phyloP scores from a whole-genome alignment of 1,140 invertebrate species.

The Caenorhabditis tropicalis region DNA sequence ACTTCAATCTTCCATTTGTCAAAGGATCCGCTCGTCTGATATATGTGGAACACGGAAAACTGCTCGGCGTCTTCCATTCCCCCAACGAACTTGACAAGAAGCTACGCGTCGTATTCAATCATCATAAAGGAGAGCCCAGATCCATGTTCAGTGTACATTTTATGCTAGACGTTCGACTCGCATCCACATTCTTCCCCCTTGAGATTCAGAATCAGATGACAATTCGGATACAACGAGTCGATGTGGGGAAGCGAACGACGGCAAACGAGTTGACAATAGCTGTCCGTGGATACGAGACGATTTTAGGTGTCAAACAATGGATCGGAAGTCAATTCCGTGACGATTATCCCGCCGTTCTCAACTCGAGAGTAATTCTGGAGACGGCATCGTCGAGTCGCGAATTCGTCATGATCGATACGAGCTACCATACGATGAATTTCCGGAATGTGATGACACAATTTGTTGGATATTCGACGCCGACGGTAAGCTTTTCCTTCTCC shows the following conservation, averaged over 20 bases:
- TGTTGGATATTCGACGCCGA: neutral
- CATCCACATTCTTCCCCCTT: neutral
- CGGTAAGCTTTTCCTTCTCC: too few species aligned
- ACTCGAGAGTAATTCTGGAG: neutral
- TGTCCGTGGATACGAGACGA: neutral
- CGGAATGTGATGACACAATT: neutral
- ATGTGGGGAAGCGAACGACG: constrained; percentile 2
- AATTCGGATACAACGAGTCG: neutral
- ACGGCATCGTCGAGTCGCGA: neutral
- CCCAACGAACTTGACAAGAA: constrained; percentile 25
- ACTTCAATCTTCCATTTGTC: neutral
- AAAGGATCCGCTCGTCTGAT: neutral
- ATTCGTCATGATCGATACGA: neutral
- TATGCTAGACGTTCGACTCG: constrained; percentile 3
- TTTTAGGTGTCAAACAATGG: neutral
- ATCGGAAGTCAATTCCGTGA: neutral
- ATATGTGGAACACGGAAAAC: neutral
- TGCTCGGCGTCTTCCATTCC: neutral
- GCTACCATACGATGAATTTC: neutral
- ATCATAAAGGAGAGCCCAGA: neutral
- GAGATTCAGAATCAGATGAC: neutral
- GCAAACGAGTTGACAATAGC: constrained; percentile 6
- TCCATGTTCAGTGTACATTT: neutral
- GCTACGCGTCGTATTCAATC: neutral
- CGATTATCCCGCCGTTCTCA: neutral